phyloP scores from a whole-genome alignment of 1,140 invertebrate species.

The Vanessa tameamea region DNA sequence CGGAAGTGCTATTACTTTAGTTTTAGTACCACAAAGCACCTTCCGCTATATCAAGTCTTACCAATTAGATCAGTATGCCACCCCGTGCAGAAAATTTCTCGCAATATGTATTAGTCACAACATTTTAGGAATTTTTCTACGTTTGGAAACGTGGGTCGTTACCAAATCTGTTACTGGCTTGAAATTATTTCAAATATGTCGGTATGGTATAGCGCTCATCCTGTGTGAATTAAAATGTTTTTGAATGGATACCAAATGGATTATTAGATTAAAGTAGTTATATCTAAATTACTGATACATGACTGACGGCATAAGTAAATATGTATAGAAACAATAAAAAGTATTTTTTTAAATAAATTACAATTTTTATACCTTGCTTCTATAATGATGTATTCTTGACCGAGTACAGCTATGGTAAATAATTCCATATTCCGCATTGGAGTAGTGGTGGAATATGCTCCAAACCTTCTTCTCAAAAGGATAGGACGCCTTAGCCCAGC shows the following conservation, averaged over 20 bases:
- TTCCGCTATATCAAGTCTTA: constrained; percentile 53
- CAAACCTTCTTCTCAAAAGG: no score
- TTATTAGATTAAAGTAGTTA: neutral
- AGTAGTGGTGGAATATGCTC: no score
- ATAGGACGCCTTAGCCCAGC: no score
- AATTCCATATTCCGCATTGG: no score
- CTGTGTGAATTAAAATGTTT: constrained; percentile 17
- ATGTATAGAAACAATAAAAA: no score
- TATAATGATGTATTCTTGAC: no score
- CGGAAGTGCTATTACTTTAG: constrained; percentile 55
- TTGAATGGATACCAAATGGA: constrained; percentile 4
- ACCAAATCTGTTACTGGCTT: neutral
- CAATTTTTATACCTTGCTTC: no score
- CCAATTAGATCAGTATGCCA: constrained; percentile 52
- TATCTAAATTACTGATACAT: no score
- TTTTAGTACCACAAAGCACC: constrained; percentile 40
- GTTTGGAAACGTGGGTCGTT: constrained; percentile 22
- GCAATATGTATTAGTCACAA: constrained; percentile 23
- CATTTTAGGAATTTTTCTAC: constrained; percentile 23
- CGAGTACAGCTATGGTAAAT: no score
- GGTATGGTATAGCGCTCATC: constrained; percentile 25
- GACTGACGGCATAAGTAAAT: no score
- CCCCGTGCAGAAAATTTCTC: constrained; percentile 5
- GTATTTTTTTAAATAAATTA: no score
- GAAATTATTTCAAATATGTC: constrained; percentile 31